Conservation (phyloP, 2,797 vertebrate genomes). For the Malurus leucopterus region DNA sequence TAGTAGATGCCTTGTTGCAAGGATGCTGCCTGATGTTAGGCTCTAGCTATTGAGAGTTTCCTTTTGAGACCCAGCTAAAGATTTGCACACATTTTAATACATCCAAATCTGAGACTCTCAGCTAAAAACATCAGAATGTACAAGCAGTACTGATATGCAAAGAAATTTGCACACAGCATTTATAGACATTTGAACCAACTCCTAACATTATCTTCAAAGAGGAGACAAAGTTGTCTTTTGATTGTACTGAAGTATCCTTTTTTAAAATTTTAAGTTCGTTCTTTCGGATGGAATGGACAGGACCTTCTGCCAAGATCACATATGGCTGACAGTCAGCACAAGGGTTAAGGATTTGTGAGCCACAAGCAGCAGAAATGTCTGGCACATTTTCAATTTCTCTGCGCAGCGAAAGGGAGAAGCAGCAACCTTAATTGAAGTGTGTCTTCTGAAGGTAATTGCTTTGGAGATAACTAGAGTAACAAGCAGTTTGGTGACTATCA, state of each 20-base stretch:
- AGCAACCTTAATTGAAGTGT: not conserved
- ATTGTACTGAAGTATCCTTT: not conserved
- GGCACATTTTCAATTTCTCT: not conserved
- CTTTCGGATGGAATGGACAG: not conserved
- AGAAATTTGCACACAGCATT: not conserved
- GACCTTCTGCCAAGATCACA: not conserved
- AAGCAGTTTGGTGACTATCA: not conserved
- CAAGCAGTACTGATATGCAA: not conserved
- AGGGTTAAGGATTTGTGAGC: constrained; percentile 18
- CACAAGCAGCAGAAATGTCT: not conserved
- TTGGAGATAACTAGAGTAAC: not conserved
- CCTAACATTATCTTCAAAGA: not conserved
- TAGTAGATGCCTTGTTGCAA: not conserved
- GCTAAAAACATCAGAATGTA: not conserved
- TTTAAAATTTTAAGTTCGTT: not conserved
- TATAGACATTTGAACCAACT: not conserved
- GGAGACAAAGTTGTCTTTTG: not conserved
- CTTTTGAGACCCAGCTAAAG: not conserved
- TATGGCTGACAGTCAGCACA: not conserved
- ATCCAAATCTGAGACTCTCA: not conserved
- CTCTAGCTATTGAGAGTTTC: not conserved
- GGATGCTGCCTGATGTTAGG: not conserved
- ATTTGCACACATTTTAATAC: not conserved
- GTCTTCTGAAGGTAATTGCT: not conserved
- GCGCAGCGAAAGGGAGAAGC: fast-evolving